Evolutionary conservation across 2,113 vertebrate species (phyloP).

Genomic region (Hassar affinis): DNA sequence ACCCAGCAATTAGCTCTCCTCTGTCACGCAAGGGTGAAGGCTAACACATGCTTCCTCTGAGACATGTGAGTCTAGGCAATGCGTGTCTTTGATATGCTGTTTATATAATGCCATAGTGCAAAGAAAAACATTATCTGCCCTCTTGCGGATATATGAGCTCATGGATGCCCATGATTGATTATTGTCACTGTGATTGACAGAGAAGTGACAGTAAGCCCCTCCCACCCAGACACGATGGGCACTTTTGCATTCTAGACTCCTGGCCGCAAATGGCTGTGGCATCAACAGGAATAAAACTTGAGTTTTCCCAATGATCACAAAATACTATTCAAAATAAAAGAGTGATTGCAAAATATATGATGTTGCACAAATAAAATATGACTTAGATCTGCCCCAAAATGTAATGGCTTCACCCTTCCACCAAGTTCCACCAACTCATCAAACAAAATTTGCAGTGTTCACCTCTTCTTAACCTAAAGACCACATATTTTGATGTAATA

Average conservation of each 20-base stretch:
- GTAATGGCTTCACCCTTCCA: too few relatives aligned
- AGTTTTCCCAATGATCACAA: not conserved
- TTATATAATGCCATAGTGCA: not conserved
- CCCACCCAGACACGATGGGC: not conserved
- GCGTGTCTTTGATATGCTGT: not conserved
- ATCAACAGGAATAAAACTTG: not conserved
- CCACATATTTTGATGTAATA: slow-evolving; percentile 59
- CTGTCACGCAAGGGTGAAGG: not conserved
- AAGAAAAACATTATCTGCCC: not conserved
- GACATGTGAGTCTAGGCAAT: not conserved
- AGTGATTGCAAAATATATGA: not conserved
- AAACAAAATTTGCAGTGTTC: too few relatives aligned
- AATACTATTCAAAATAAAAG: not conserved
- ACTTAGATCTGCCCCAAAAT: too few relatives aligned
- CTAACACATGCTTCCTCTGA: not conserved
- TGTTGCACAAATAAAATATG: too few relatives aligned
- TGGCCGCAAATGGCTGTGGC: not conserved
- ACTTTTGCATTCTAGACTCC: not conserved
- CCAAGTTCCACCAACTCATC: too few relatives aligned
- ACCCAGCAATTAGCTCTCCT: not conserved
- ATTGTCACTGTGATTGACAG: not conserved
- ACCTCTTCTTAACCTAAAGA: slow-evolving; percentile 43
- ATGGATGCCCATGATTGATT: not conserved
- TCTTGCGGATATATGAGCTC: not conserved
- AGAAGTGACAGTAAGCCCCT: not conserved